Base-by-base conservation (phyloP, 2,113 vertebrate species). In the Pithys albifrons region DNA sequence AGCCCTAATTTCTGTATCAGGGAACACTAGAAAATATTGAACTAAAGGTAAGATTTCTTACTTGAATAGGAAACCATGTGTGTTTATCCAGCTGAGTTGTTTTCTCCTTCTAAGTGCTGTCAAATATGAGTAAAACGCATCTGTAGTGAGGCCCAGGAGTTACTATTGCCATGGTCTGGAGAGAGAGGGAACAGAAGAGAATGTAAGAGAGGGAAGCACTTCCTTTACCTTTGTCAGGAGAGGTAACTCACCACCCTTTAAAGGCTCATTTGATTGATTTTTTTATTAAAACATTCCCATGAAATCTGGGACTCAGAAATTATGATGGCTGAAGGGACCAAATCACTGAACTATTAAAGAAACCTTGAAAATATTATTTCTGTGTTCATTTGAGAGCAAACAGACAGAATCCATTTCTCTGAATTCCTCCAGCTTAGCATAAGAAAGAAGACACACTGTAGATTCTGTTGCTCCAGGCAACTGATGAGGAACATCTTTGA, bases 401-500 rank as follows among this genome's bases (percentile, higher is more conserved):
- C 24, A 88, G 64, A 71, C 69, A 84, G 77, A 92, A 69, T 45
- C 72, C 55, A 87, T 57, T 57, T 81, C 76, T 69, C 93, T 82
- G 76, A 95, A 91, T 91, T 91, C 85, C 73, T 93, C 41, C 29
- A 35, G 61, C 37, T 96, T 93, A 87, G 73, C 74, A 31, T 54
- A 87, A 94, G 79, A 92, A 94, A 95, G 93, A 91, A 49, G 69
- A 90, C 84, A 81, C 1, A 0, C 46, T 75, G 65, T 57, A 85
- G 91, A 78, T 89, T 94, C 85, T 94, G 73, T 96, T 93, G 94
- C 96, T 96, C 83, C 83, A 93, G 95, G 96, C 95, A 91, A 95
- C 73, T 91, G 83, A 78, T 85, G 90, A 96, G 88, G 80, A 92
- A 91, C 57, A 31, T 78, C 73, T 94, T 76, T 96, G 86, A 94